Conservation (phyloP, 1,140 invertebrate species). For the Halictus rubicundus region DNA sequence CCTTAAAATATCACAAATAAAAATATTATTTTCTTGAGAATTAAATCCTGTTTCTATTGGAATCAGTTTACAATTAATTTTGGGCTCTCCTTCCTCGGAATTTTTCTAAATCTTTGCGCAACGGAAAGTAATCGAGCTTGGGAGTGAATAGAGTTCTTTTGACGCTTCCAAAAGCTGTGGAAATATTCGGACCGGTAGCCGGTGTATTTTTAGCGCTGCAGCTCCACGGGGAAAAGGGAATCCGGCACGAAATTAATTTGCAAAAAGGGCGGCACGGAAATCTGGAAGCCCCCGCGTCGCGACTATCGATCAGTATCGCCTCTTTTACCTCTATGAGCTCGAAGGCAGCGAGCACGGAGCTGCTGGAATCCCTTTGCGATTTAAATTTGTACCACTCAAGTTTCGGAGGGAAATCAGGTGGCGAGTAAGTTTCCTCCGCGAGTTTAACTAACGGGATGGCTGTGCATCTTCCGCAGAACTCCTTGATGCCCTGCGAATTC, state of each 20-base stretch:
- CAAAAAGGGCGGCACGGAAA: background rate
- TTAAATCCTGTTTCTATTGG: too few relatives aligned
- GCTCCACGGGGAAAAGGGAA: too few relatives aligned
- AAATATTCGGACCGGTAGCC: too few relatives aligned
- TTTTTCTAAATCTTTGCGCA: too few relatives aligned
- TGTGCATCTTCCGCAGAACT: slow-evolving; percentile 81
- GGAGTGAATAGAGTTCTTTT: too few relatives aligned
- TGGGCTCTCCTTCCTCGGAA: too few relatives aligned
- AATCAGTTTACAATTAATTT: too few relatives aligned
- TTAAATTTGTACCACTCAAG: slow-evolving; percentile 81
- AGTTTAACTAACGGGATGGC: slow-evolving; percentile 80
- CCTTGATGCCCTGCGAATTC: slow-evolving; percentile 76
- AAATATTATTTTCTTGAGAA: too few relatives aligned
- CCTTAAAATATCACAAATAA: too few relatives aligned
- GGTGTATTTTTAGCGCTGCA: too few relatives aligned
- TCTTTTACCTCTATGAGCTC: slow-evolving; percentile 81
- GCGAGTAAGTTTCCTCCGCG: slow-evolving; percentile 74
- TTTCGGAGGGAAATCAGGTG: slow-evolving; percentile 80
- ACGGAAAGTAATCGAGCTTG: too few relatives aligned
- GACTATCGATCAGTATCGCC: slow-evolving; percentile 29
- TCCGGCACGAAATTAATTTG: background rate
- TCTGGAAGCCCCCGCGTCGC: background rate
- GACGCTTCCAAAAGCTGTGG: too few relatives aligned
- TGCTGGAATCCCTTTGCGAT: slow-evolving; percentile 75
- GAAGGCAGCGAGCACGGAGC: slow-evolving; percentile 82